phyloP scores from a whole-genome alignment of 1,140 invertebrate genomes.

The Cherax destructor region DNA sequence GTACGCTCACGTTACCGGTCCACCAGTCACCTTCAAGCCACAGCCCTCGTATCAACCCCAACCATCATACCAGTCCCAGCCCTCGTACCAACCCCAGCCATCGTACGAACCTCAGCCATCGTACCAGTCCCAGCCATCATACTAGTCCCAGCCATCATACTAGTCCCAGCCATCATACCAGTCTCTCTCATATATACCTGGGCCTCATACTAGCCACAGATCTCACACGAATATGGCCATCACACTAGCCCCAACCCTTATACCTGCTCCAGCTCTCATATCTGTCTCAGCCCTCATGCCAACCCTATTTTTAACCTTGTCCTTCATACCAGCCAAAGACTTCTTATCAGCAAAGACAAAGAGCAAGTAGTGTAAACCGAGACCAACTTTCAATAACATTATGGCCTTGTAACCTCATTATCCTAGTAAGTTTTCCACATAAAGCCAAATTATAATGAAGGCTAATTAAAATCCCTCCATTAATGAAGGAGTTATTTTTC shows the following conservation, averaged over 20 bases:
- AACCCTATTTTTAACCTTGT: not conserved
- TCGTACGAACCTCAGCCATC: not conserved
- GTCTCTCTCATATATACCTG: not conserved
- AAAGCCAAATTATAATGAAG: no score
- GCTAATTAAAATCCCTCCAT: no score
- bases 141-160: no score
- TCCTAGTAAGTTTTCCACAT: no score
- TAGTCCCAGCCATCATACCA: no score
- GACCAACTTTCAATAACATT: no score
- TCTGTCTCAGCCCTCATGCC: not conserved
- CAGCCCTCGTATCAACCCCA: not conserved
- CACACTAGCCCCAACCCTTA: not conserved
- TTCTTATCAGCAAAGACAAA: no score
- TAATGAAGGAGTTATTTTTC: no score
- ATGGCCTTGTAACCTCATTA: no score
- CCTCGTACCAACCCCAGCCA: not conserved
- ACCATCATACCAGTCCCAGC: no score
- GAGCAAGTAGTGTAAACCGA: no score
- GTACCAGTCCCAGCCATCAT: not conserved
- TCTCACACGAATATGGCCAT: not conserved
- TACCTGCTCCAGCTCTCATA: not conserved
- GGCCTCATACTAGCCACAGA: not conserved
- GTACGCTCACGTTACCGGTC: conserved; percentile 24
- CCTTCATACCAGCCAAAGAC: not conserved
- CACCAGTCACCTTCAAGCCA: conserved; percentile 35